Percentiles rank a stretch among this genome's conserved stretches.
Evolutionary conservation across 2,888 invertebrate genomes (phyloP).

Genomic region (Pseudoips prasinana): DNA sequence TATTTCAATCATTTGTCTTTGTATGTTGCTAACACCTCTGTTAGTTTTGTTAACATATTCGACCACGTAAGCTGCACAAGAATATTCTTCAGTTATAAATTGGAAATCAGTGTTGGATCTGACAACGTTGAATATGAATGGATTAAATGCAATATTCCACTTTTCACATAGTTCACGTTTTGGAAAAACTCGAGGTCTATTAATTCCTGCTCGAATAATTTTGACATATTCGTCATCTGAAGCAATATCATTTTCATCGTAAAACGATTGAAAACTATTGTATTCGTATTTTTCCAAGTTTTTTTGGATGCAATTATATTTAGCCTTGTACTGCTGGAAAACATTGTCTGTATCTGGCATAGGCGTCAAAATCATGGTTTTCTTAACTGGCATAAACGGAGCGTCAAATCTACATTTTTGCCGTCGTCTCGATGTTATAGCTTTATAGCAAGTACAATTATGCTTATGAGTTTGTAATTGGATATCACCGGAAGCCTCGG

Average conservation of each 20-base stretch:
- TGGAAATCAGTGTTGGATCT: constrained; percentile 39
- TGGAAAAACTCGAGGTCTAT: constrained; percentile 37
- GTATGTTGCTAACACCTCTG: constrained; percentile 44
- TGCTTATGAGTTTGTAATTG: constrained; percentile 35
- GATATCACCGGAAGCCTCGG: constrained; percentile 40
- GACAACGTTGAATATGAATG: constrained; percentile 40
- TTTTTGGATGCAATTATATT: constrained; percentile 23
- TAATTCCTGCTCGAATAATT: constrained; percentile 37
- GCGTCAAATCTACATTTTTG: constrained; percentile 41
- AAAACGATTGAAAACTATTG: constrained; percentile 37
- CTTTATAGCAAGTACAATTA: constrained; percentile 31
- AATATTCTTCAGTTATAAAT: constrained; percentile 41
- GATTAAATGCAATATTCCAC: constrained; percentile 48
- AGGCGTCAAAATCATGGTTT: constrained; percentile 32
- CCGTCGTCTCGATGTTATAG: constrained; percentile 25
- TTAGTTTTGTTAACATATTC: constrained; percentile 53
- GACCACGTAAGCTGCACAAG: constrained; percentile 42
- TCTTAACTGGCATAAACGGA: constrained; percentile 38
- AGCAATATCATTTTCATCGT: constrained; percentile 34
- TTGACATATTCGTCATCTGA: constrained; percentile 37
- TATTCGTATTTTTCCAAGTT: constrained; percentile 39
- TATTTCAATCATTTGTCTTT: constrained; percentile 37
- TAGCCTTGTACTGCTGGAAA: constrained; percentile 28
- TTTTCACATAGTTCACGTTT: constrained; percentile 19
- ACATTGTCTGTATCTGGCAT: constrained; percentile 34